phyloP scores from a whole-genome alignment of 2,888 invertebrate species.

The Tillus elongatus region DNA sequence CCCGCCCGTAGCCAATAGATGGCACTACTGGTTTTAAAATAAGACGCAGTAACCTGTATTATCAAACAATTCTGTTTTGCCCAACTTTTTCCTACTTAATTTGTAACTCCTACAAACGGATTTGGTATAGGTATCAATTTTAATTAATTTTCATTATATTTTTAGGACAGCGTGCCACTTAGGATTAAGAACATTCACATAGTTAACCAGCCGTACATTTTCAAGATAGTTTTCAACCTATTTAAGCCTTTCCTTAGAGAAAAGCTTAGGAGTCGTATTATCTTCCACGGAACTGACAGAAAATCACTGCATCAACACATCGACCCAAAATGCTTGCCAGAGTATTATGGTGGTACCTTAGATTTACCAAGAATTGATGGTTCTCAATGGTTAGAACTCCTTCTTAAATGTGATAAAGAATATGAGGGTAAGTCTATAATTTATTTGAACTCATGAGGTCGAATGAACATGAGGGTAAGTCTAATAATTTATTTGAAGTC shows the following conservation, averaged over 20 bases:
- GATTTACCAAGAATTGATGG: conserved; percentile 61
- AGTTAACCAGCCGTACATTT: conserved; percentile 81
- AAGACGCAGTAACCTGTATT: no score
- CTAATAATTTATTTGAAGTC: no score
- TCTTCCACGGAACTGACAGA: conserved; percentile 70
- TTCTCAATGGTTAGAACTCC: conserved; percentile 61
- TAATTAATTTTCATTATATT: conserved; percentile 9
- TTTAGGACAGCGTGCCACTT: conserved; percentile 74
- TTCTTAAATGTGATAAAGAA: conserved; percentile 64
- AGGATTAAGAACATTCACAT: conserved; percentile 82
- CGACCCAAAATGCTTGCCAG: conserved; percentile 61
- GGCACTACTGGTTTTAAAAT: no score
- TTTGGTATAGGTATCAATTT: conserved; percentile 6
- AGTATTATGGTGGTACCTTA: conserved; percentile 64
- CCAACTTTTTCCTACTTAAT: no score
- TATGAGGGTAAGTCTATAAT: conserved; percentile 53
- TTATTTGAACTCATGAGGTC: no score
- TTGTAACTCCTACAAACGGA: no score
- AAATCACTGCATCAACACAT: conserved; percentile 64
- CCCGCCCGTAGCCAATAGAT: no score
- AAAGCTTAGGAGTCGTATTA: conserved; percentile 70
- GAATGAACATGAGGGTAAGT: no score
- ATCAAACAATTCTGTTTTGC: no score
- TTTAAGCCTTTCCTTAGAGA: conserved; percentile 85
- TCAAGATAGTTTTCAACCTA: conserved; percentile 80